phyloP scores from a whole-genome alignment of 2,113 vertebrate genomes.

The Tringa solitaria region DNA sequence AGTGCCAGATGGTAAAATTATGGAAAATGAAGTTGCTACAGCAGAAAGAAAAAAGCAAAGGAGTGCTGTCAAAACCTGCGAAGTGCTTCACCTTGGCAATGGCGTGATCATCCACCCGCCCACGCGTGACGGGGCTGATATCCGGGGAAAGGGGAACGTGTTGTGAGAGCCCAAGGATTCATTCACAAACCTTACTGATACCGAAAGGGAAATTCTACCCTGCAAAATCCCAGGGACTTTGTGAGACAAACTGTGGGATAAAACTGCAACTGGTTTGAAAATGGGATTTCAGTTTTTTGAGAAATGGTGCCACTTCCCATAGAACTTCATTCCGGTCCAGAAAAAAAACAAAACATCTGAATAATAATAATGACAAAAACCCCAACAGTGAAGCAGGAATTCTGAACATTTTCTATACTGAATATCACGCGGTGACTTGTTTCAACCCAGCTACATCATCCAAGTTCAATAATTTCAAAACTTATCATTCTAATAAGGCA shows the following conservation, averaged over 20 bases:
- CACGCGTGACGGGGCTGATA: rapidly evolving
- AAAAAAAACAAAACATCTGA: background rate
- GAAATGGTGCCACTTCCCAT: background rate
- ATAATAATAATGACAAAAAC: background rate
- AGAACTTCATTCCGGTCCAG: background rate
- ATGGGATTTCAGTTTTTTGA: background rate
- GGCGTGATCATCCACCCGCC: background rate
- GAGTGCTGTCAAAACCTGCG: background rate
- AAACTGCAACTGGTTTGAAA: background rate
- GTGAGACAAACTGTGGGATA: background rate
- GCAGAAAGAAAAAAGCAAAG: background rate
- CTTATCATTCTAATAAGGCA: background rate
- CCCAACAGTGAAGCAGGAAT: background rate
- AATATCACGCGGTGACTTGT: background rate
- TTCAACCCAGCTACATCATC: background rate
- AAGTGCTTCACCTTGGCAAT: background rate
- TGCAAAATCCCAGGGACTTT: background rate
- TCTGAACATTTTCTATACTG: background rate
- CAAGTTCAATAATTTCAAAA: background rate
- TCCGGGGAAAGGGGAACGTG: background rate
- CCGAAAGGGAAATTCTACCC: background rate
- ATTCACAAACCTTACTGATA: background rate
- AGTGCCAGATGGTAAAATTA: background rate
- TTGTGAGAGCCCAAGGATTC: background rate
- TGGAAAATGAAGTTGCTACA: background rate